These are phyloP conservation scores for Chloromyia formosa DNA, from an alignment of 2,888 invertebrate genomes.

Conservation along the genomic window DNA sequence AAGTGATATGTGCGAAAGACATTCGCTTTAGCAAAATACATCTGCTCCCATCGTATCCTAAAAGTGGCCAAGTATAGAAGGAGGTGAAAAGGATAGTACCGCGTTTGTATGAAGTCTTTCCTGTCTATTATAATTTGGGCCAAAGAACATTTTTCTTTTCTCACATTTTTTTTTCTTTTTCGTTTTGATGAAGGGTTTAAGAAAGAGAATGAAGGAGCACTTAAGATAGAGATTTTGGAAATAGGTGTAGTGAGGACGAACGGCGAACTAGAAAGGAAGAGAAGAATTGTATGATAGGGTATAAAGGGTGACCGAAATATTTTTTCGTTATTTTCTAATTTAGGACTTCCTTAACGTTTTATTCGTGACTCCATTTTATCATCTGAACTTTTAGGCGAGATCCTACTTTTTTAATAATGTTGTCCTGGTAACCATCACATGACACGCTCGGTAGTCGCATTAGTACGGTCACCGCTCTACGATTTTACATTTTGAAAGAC, in stretches of 20 bases:
- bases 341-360: no score
- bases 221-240: not conserved
- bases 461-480: no score
- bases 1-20: slow-evolving; percentile 1
- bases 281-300: not conserved
- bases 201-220: not conserved
- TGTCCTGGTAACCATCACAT: no score
- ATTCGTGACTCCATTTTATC: no score
- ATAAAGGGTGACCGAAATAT: not conserved
- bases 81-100: slow-evolving; percentile 1
- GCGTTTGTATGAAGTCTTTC: slow-evolving; percentile 10
- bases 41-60: not conserved
- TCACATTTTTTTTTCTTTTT: not conserved
- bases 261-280: not conserved
- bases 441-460: no score
- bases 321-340: no score
- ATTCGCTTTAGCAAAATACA: slow-evolving; percentile 15
- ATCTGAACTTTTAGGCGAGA: no score
- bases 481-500: no score
- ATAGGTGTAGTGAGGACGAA: not conserved
- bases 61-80: not conserved
- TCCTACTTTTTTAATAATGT: no score
- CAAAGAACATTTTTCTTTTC: not conserved
- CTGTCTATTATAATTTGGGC: slow-evolving; percentile 12
- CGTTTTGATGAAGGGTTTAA: not conserved